phyloP scores from a whole-genome alignment of 2,113 vertebrate species.

The Ageneiosus marmoratus region DNA sequence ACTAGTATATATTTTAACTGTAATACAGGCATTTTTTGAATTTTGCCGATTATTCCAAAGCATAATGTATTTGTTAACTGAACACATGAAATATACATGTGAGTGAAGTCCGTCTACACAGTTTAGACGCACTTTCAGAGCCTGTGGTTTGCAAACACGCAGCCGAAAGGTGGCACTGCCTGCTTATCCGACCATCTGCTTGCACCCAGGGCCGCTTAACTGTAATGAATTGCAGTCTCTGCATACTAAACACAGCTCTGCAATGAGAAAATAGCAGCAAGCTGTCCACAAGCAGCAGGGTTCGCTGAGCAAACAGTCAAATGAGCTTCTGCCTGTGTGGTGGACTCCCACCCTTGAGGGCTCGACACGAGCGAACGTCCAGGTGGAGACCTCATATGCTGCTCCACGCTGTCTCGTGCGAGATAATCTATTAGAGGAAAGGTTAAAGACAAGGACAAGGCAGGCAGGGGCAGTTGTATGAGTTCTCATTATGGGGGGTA shows the following conservation, averaged over 20 bases:
- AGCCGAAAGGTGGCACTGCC: conserved; percentile 71
- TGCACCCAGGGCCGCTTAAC: conserved; percentile 36
- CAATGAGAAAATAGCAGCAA: conserved; percentile 52
- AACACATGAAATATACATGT: background rate
- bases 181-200: conserved; percentile 58
- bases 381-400: conserved; percentile 48
- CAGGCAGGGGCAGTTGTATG: conserved; percentile 51
- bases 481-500: conserved; percentile 69
- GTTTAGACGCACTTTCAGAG: background rate
- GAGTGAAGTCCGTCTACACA: conserved; percentile 1
- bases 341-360: conserved; percentile 48
- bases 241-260: conserved; percentile 46
- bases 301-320: conserved; percentile 57
- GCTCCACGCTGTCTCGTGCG: conserved; percentile 44
- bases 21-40: background rate
- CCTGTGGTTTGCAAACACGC: conserved; percentile 37
- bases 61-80: background rate
- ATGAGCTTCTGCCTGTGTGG: conserved; percentile 60
- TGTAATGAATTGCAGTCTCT: conserved; percentile 52
- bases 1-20: background rate
- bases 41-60: background rate
- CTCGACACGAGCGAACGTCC: conserved; percentile 43
- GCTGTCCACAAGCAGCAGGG: conserved; percentile 51
- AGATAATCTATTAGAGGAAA: conserved; percentile 72
- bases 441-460: conserved; percentile 73